A percentile compares a stretch with the other conserved stretches of the same genome.
These are phyloP conservation scores for Myodes glareolus DNA, from an alignment of 2,113 vertebrate species.

Conservation along the genomic window DNA sequence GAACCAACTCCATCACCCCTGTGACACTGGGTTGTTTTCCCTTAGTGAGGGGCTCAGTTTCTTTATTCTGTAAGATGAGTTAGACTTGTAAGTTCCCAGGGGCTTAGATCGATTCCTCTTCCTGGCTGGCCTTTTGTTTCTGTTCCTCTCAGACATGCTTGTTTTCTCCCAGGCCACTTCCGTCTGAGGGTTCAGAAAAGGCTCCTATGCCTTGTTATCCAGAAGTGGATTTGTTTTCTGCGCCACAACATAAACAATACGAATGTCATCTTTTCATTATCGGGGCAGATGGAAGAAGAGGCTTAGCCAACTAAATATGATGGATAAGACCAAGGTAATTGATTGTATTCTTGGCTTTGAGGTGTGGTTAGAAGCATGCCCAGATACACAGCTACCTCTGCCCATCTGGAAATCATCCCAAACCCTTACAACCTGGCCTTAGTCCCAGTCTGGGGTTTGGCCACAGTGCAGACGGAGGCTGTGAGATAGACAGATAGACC, in stretches of 20 bases:
- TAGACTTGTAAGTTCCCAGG: background rate
- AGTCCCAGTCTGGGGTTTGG: conserved; percentile 64
- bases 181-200: background rate
- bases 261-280: conserved; percentile 62
- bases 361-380: conserved; percentile 7
- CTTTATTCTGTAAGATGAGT: background rate
- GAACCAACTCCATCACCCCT: background rate
- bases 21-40: background rate
- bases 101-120: background rate
- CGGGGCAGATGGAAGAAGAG: conserved; percentile 41
- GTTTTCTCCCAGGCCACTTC: background rate
- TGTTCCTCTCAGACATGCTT: background rate
- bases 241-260: conserved; percentile 16
- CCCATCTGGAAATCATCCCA: conserved; percentile 65
- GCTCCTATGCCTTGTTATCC: background rate
- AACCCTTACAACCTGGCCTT: conserved; percentile 60
- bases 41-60: background rate
- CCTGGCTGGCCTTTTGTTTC: background rate
- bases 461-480: background rate
- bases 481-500: conserved; percentile 1
- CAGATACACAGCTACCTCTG: conserved; percentile 26
- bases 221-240: conserved; percentile 11
- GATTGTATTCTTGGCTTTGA: conserved; percentile 47
- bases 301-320: conserved; percentile 40
- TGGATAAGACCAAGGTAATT: conserved; percentile 60